Conservation (phyloP, 2,797 vertebrate species). For the Bovichtus diacanthus region DNA sequence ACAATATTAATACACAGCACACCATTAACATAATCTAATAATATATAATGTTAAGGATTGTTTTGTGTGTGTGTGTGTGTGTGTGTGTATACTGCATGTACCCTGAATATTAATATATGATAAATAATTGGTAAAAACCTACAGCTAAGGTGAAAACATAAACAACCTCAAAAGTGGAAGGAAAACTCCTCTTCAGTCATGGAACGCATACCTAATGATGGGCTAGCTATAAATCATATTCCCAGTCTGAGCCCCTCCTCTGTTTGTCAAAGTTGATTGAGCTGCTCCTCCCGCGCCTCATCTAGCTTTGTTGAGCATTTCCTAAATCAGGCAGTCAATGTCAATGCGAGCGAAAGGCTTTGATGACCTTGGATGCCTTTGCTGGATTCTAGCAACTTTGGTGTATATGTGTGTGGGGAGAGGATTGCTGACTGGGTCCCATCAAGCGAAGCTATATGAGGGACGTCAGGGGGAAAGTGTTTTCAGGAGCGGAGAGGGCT, state of each 20-base stretch:
- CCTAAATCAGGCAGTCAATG: slow-evolving; percentile 48
- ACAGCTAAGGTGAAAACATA: not conserved
- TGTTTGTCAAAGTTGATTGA: slow-evolving; percentile 4
- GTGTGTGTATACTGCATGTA: not conserved
- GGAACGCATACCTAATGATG: slow-evolving; percentile 27
- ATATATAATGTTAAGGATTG: too few relatives aligned
- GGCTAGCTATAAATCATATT: slow-evolving; percentile 12
- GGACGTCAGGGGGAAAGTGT: slow-evolving; percentile 7
- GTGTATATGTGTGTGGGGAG: not conserved
- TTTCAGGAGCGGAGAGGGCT: not conserved
- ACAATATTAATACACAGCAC: too few relatives aligned
- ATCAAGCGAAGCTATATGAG: not conserved
- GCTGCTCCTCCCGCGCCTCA: not conserved
- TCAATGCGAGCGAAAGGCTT: slow-evolving; percentile 34
- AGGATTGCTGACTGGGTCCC: not conserved
- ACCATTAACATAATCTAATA: too few relatives aligned
- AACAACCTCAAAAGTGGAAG: not conserved
- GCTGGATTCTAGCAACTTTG: slow-evolving; percentile 8
- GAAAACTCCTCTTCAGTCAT: slow-evolving; percentile 1
- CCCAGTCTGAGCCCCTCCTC: not conserved
- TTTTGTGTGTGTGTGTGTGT: too few relatives aligned
- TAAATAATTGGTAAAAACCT: not conserved
- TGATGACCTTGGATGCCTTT: slow-evolving; percentile 21
- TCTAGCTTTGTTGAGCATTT: slow-evolving; percentile 49
- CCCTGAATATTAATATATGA: not conserved